Evolutionary conservation across 2,113 vertebrate genomes (phyloP).

Genomic region (Xenus cinereus): DNA sequence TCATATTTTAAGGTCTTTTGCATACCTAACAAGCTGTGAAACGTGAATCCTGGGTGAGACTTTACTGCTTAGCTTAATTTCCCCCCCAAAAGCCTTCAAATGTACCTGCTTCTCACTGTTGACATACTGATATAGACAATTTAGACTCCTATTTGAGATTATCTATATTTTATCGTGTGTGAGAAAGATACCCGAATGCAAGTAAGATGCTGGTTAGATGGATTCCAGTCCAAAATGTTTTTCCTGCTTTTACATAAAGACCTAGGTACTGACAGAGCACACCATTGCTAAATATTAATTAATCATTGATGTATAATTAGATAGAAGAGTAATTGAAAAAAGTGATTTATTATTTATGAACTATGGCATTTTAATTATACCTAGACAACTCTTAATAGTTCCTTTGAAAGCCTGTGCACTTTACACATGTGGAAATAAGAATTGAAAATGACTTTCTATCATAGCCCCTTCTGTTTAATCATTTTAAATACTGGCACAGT

Average conservation of each 20-base stretch:
- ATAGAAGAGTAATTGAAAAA: background rate
- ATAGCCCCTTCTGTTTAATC: background rate
- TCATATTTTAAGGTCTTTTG: background rate
- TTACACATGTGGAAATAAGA: background rate
- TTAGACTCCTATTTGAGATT: background rate
- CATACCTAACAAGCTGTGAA: background rate
- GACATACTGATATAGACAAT: background rate
- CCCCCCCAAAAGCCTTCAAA: background rate
- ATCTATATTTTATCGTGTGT: background rate
- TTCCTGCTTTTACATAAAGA: background rate
- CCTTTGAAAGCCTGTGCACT: background rate
- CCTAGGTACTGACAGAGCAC: background rate
- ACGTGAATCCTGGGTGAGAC: background rate
- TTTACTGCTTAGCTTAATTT: background rate
- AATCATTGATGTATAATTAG: background rate
- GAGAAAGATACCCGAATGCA: background rate
- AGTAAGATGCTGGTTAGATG: background rate
- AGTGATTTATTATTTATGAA: constrained; percentile 20
- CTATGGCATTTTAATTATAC: background rate
- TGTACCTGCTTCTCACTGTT: background rate
- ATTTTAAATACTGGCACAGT: background rate
- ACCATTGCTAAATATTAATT: background rate
- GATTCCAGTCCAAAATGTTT: background rate
- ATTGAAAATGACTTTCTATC: background rate
- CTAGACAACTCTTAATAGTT: background rate